Evolutionary conservation across 2,888 invertebrate species (phyloP), one percentile per base, ranked within the genome.

Genomic region (Biston stratarius): DNA sequence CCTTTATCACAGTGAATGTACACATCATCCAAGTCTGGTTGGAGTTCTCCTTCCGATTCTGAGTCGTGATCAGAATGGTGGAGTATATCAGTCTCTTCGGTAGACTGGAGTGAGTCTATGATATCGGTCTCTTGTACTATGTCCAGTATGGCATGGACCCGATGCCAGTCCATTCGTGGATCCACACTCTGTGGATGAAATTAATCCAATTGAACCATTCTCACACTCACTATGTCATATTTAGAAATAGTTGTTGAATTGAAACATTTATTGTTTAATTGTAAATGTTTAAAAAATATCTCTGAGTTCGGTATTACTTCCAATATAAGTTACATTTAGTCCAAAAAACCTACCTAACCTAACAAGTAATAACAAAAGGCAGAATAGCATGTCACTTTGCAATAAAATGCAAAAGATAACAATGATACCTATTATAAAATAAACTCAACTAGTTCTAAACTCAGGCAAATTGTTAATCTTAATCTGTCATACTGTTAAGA

Each of bases 111-210:
- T 61, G 89, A 88, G 79, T 94, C 89, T 77, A 90, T 91, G 67
- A 89, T 85, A 77, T 93, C 88, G 82, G 87, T 89, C 70, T 90
- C 89, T 88, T 91, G 89, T 77, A 94, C 85, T 79, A 93, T 85
- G 77, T 88, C 87, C 88, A 92, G 86, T 80, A 94, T 94, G 66
- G 92, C 91, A 88, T 91, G 89, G 64, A 93, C 94, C 67, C 92
- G 89, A 71, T 89, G 89, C 94, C 94, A 94, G 87, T 94, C 93
- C 89, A 90, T 91, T 81, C 93, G 86, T 61, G 94, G 94, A 85
- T 94, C 94, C 84, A 91, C 85, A 90, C 83, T 94, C 94, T 94
- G 94, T 84, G 93, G 84, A 93, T 86, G 83, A 92, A 91, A 92
- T 91, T 83, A 92, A 89, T 84, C 82, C 83, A 87, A 81, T 88